Conservation (phyloP, 2,113 vertebrate genomes). For the Epinephelus fuscoguttatus region DNA sequence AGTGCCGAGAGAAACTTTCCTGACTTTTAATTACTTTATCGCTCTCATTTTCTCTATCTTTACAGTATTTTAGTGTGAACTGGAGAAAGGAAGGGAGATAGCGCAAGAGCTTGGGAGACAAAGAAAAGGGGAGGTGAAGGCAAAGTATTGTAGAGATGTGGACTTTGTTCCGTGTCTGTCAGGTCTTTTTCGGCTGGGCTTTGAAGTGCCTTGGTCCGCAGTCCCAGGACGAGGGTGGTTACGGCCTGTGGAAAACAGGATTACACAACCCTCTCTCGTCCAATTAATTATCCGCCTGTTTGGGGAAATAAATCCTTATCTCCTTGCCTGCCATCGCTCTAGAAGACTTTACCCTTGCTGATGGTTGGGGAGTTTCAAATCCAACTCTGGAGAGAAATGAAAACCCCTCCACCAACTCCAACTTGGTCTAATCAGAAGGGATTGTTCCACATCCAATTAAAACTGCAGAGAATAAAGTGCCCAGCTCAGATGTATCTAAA, state of each 20-base stretch:
- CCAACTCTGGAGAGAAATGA: slow-evolving; percentile 34
- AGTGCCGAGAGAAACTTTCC: slow-evolving; percentile 50
- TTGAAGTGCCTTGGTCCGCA: slow-evolving; percentile 51
- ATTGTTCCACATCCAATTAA: slow-evolving; percentile 68
- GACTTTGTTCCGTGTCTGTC: slow-evolving; percentile 36
- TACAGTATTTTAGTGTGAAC: slow-evolving; percentile 28
- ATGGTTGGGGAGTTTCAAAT: slow-evolving; percentile 30
- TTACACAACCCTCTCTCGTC: slow-evolving; percentile 63
- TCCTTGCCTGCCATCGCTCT: slow-evolving; percentile 24
- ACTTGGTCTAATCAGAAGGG: slow-evolving; percentile 42
- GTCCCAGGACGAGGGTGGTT: slow-evolving; percentile 52
- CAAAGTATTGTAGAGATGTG: slow-evolving; percentile 18
- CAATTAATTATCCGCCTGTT: slow-evolving; percentile 79
- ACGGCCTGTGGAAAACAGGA: slow-evolving; percentile 66
- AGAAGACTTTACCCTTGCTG: slow-evolving; percentile 41
- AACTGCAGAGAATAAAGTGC: slow-evolving; percentile 40
- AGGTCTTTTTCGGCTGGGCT: slow-evolving; percentile 42
- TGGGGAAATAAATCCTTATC: slow-evolving; percentile 71
- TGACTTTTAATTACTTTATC: slow-evolving; percentile 75
- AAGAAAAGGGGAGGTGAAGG: neutral
- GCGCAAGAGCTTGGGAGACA: slow-evolving; percentile 10
- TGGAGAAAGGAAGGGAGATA: slow-evolving; percentile 34
- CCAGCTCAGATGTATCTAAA: slow-evolving; percentile 31
- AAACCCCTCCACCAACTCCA: slow-evolving; percentile 15
- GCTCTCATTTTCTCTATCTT: slow-evolving; percentile 60